Evolutionary conservation across 2,113 vertebrate genomes (phyloP).

Genomic region (Dendrocopos noguchii): DNA sequence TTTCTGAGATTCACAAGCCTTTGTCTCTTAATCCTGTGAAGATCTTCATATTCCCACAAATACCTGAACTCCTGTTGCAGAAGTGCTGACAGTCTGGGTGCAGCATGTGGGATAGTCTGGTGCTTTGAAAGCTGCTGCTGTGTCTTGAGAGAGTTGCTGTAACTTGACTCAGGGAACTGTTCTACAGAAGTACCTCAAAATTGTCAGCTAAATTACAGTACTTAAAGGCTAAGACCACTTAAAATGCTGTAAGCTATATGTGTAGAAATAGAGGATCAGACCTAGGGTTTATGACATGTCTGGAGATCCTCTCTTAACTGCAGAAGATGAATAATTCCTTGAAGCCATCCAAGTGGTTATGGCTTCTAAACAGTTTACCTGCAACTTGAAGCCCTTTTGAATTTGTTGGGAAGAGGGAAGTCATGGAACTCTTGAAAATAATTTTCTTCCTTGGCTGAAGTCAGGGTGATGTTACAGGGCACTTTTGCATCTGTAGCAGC

Average conservation of each 20-base stretch:
- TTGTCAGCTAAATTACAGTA: not conserved
- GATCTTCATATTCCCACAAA: not conserved
- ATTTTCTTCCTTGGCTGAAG: not conserved
- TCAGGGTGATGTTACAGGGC: not conserved
- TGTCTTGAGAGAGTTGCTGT: not conserved
- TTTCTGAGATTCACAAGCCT: not conserved
- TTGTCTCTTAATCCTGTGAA: not conserved
- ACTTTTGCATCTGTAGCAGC: not conserved
- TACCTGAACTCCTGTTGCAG: not conserved
- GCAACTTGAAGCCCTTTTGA: not conserved
- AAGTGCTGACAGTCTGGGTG: not conserved
- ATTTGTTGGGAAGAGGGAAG: not conserved
- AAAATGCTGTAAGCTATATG: not conserved
- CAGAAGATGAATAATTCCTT: not conserved
- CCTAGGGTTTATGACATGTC: not conserved
- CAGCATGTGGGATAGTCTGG: fast-evolving
- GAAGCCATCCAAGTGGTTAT: not conserved
- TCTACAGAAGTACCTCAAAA: not conserved
- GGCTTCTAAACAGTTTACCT: not conserved
- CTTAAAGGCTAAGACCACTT: not conserved
- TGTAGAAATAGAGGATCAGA: not conserved
- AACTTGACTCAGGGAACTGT: not conserved
- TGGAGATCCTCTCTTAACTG: not conserved
- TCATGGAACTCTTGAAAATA: not conserved
- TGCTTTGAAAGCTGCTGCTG: not conserved